Evolutionary conservation across 2,888 invertebrate species (phyloP).

Genomic region (Agrenia bidenticulata): DNA sequence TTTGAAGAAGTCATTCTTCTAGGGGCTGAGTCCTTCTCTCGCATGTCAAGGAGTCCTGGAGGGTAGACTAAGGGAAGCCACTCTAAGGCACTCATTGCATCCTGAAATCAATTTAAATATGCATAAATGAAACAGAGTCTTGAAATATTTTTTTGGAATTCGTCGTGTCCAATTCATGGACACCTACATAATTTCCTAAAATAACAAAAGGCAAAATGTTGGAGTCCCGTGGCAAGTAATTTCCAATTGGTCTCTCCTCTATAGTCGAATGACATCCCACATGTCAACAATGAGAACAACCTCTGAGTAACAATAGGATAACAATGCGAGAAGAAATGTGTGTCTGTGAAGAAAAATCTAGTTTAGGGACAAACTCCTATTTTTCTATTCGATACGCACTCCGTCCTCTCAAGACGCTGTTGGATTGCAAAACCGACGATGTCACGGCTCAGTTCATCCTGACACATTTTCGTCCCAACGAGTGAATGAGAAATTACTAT

Average conservation of each 20-base stretch:
- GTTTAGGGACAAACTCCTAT: constrained; percentile 22
- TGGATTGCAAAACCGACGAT: constrained; percentile 4
- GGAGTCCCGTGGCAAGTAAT: constrained; percentile 3
- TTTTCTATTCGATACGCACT: constrained; percentile 20
- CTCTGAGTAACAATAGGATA: background rate
- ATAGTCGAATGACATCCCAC: background rate
- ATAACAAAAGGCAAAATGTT: background rate
- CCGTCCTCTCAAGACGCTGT: background rate
- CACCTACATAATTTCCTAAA: constrained; percentile 7
- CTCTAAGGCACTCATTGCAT: constrained; percentile 52
- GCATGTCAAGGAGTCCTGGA: constrained; percentile 60
- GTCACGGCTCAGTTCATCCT: background rate
- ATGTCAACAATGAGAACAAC: constrained; percentile 13
- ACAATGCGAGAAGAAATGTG: constrained; percentile 12
- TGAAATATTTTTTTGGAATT: background rate
- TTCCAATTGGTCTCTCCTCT: background rate
- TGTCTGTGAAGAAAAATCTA: constrained; percentile 10
- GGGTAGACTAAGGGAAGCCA: constrained; percentile 51
- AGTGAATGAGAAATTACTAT: background rate
- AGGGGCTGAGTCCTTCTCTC: constrained; percentile 90
- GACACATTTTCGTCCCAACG: background rate
- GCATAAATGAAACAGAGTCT: background rate
- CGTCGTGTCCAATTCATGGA: constrained; percentile 16
- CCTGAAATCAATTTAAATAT: constrained; percentile 25
- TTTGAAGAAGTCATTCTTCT: constrained; percentile 68